These are phyloP conservation scores for Diorhabda carinulata DNA, from an alignment of 1,140 invertebrate genomes.

Conservation along the genomic window DNA sequence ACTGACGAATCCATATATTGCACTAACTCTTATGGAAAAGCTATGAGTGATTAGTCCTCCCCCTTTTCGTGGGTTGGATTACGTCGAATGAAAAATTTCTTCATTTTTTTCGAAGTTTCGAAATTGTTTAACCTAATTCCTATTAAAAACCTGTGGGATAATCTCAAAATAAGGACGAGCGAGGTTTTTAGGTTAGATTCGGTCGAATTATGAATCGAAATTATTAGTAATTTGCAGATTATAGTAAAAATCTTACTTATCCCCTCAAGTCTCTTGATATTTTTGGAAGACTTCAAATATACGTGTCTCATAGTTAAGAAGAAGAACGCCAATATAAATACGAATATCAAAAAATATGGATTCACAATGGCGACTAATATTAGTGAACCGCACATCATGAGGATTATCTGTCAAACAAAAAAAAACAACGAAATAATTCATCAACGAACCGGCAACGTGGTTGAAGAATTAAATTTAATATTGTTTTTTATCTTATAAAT, in stretches of 20 bases:
- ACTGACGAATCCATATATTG: no score
- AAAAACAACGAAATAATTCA: background rate
- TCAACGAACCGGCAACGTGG: no score
- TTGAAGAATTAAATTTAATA: background rate
- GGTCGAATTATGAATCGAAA: no score
- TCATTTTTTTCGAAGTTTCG: no score
- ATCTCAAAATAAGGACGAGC: no score
- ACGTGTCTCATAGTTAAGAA: constrained; percentile 55
- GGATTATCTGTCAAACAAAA: constrained; percentile 33
- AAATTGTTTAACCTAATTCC: no score
- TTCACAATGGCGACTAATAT: constrained; percentile 59
- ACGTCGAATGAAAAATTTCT: no score
- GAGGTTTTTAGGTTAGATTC: no score
- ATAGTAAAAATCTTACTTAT: constrained; percentile 49
- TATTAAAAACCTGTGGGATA: no score
- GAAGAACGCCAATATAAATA: constrained; percentile 53
- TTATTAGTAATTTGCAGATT: background rate
- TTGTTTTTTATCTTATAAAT: background rate
- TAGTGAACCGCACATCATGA: constrained; percentile 48
- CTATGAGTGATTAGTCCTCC: no score
- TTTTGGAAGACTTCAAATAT: constrained; percentile 60
- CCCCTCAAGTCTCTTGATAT: constrained; percentile 62
- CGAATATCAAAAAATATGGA: constrained; percentile 58
- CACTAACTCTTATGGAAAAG: no score
- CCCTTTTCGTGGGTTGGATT: no score